A percentile compares a stretch with the other conserved stretches of the same genome.
These are phyloP conservation scores for Hetaerina americana DNA, from an alignment of 1,140 invertebrate genomes.

Conservation along the genomic window DNA sequence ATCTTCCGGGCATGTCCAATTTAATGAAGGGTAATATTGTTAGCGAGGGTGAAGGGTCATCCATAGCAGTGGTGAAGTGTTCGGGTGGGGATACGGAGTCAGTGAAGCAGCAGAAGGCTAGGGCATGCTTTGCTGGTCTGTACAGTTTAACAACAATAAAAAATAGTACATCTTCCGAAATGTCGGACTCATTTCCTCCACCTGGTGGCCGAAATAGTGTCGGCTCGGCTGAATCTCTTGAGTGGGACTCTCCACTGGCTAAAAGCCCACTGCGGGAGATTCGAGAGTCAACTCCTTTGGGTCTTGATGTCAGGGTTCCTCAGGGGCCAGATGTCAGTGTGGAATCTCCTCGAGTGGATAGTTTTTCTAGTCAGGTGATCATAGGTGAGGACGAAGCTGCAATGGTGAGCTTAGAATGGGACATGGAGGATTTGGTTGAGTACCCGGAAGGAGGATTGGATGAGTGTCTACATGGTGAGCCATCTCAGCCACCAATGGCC, in stretches of 20 bases:
- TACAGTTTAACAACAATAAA: slow-evolving; percentile 22
- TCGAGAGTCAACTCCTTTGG: too few species aligned
- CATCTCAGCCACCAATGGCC: slow-evolving; percentile 9
- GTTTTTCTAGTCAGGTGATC: neutral
- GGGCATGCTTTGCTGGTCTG: slow-evolving; percentile 19
- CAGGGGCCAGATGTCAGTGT: too few species aligned
- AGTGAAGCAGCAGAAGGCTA: slow-evolving; percentile 16
- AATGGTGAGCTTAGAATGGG: slow-evolving; percentile 25
- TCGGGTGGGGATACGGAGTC: slow-evolving; percentile 5
- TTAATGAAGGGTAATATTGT: slow-evolving; percentile 11
- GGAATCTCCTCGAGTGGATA: too few species aligned
- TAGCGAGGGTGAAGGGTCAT: neutral
- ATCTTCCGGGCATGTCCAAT: slow-evolving; percentile 20
- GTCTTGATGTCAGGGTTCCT: too few species aligned
- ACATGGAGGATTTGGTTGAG: slow-evolving; percentile 20
- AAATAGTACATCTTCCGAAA: slow-evolving; percentile 18
- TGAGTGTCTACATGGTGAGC: slow-evolving; percentile 10
- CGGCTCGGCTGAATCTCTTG: slow-evolving; percentile 13
- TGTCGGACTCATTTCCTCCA: slow-evolving; percentile 9
- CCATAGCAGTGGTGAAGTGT: slow-evolving; percentile 1
- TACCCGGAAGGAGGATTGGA: slow-evolving; percentile 14
- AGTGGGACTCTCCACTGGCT: slow-evolving; percentile 16
- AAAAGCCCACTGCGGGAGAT: neutral
- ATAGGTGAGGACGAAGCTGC: slow-evolving; percentile 18
- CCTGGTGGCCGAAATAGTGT: slow-evolving; percentile 4